phyloP scores from a whole-genome alignment of 2,113 vertebrate genomes.

The Gobio gobio region DNA sequence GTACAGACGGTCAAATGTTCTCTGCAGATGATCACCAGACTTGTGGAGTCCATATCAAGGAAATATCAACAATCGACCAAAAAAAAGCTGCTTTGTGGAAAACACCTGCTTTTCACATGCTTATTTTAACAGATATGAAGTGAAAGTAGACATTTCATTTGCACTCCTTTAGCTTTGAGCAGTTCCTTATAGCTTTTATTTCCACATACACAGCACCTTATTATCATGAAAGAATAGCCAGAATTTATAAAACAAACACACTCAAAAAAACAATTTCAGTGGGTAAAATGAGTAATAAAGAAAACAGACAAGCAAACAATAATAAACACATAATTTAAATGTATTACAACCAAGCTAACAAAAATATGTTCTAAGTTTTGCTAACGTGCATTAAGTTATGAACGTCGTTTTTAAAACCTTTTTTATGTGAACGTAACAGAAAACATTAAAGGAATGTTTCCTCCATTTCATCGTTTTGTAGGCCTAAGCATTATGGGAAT shows the following conservation, averaged over 20 bases:
- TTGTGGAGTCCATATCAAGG: background rate
- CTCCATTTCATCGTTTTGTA: too few relatives aligned
- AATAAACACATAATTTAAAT: background rate
- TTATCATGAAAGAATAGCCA: background rate
- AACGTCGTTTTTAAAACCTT: too few relatives aligned
- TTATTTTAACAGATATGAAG: conserved; percentile 8
- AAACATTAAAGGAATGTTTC: too few relatives aligned
- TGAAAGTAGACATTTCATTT: conserved; percentile 3
- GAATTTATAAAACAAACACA: conserved; percentile 5
- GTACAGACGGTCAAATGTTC: background rate
- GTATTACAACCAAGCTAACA: background rate
- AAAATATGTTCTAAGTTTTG: too few relatives aligned
- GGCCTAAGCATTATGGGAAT: too few relatives aligned
- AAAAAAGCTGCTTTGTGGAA: conserved; percentile 6
- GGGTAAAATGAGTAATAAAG: background rate
- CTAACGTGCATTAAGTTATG: too few relatives aligned
- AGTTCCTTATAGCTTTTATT: background rate
- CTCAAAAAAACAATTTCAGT: background rate
- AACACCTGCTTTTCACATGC: conserved; percentile 1
- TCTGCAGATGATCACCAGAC: background rate
- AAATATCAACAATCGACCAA: background rate
- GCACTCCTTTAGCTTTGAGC: background rate
- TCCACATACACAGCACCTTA: background rate
- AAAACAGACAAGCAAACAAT: background rate
- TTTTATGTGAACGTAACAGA: too few relatives aligned